Evolutionary conservation across 1,140 invertebrate genomes (phyloP), one percentile per base, ranked within the genome.

Genomic region (Chlorops oryzae): DNA sequence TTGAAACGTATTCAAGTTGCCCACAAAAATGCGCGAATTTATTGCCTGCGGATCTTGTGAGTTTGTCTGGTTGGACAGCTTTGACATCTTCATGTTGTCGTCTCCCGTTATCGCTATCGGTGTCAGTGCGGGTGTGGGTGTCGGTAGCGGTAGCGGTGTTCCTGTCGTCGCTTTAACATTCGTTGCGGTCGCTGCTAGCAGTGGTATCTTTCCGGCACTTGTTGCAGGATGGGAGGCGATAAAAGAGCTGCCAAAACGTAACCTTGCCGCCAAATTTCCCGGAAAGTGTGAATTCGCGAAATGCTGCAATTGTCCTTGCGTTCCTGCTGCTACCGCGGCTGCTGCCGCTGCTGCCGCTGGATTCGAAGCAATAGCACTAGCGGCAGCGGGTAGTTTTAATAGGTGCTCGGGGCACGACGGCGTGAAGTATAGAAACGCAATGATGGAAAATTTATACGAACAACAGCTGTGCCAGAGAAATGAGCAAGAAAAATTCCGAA

Each of bases 1-100:
- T 68, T 88, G 86, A 77, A 90, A 88, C 60, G 89, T 92, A 77
- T 92, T 92, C 61, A 92, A 79, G 76, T 92, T 92, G 55, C 89
- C 90, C 45, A 92, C 88, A 75, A 92, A 92, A 53, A 92, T 83
- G 45, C 90, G 80, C 56, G 87, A 91, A 73, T 90, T 89, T 59
- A 90, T 85, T 32, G 88, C 87, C 63, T 88, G 84, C 52, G 88
- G 89, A 78, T 92, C 88, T 73, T 88, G 87, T 51, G 85, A 87
- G 75, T 88, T 89, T 59, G 88, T 91, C 72, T 89, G 86, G 75
- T 90, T 90, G 57, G 87, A 87, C 57, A 90, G 84, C 78, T 87
- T 87, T 76, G 83, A 86, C 83, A 86, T 84, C 77, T 85, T 86
- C 82, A 85, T 80, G 52, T 65, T 56, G 51, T 41, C 47, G 40